Evolutionary conservation across 2,888 invertebrate genomes (phyloP).

Genomic region (Eubasilissa splendida): DNA sequence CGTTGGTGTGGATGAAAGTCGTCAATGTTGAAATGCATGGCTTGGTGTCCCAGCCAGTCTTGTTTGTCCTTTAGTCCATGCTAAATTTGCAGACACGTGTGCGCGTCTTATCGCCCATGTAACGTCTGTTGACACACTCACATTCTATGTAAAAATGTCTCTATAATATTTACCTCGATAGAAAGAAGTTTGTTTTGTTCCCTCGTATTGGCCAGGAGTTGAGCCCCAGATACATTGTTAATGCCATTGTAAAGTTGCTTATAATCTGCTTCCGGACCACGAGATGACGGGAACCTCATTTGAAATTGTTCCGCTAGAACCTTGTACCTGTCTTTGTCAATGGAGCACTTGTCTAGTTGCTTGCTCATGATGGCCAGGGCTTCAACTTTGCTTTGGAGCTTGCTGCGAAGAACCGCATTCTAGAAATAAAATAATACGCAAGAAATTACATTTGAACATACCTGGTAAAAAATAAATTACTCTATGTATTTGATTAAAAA

Average conservation of each 20-base stretch:
- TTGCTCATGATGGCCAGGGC: constrained; percentile 84
- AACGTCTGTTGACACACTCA: too few species aligned
- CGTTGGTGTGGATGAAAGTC: too few species aligned
- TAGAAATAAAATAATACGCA: constrained; percentile 60
- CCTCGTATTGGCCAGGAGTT: constrained; percentile 73
- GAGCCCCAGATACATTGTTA: constrained; percentile 69
- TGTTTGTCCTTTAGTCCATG: too few species aligned
- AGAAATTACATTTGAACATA: too few species aligned
- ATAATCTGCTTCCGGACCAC: constrained; percentile 56
- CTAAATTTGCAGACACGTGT: too few species aligned
- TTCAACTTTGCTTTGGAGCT: constrained; percentile 87
- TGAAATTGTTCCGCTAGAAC: constrained; percentile 85
- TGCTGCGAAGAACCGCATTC: constrained; percentile 79
- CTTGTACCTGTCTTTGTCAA: constrained; percentile 86
- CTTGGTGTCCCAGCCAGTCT: too few species aligned
- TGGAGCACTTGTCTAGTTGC: constrained; percentile 84
- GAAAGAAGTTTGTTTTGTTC: constrained; percentile 75
- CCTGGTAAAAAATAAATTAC: too few species aligned
- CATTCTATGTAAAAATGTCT: too few species aligned
- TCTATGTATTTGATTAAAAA: too few species aligned
- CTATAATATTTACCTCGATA: constrained; percentile 65
- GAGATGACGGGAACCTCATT: constrained; percentile 63
- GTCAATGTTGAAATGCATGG: too few species aligned
- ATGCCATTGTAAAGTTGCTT: constrained; percentile 61
- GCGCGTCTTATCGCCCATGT: too few species aligned